A percentile compares a stretch with the other conserved stretches of the same genome.
phyloP scores from a whole-genome alignment of 2,113 vertebrate genomes.

The Pyrgilauda ruficollis region DNA sequence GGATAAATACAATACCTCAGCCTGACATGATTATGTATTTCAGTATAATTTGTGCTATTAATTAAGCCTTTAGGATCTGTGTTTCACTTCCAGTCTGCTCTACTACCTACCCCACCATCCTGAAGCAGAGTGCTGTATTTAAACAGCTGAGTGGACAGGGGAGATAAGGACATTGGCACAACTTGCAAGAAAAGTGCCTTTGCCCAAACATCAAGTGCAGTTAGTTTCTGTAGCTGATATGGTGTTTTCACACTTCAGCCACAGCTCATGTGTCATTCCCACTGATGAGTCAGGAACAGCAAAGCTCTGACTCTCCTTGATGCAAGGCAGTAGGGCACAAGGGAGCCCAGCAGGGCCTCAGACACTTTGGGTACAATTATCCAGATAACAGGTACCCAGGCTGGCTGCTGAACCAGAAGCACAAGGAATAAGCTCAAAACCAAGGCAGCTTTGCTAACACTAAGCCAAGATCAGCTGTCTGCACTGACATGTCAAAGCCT shows the following conservation, averaged over 20 bases:
- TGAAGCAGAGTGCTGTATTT: neutral
- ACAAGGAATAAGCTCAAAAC: neutral
- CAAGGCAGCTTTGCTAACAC: neutral
- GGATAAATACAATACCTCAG: neutral
- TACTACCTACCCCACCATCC: neutral
- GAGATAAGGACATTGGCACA: neutral
- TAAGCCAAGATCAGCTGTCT: neutral
- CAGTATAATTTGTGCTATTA: neutral
- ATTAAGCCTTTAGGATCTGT: neutral
- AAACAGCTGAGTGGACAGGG: neutral
- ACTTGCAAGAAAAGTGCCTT: neutral
- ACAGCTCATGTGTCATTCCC: neutral
- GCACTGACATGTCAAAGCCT: neutral
- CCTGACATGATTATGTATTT: neutral
- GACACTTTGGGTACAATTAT: neutral
- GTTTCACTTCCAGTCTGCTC: neutral
- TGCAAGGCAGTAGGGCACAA: neutral
- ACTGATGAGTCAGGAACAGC: slow-evolving; percentile 17
- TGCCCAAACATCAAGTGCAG: neutral
- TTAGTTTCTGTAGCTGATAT: neutral
- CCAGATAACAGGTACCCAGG: neutral
- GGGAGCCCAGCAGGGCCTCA: neutral
- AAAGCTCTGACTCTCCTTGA: slow-evolving; percentile 2
- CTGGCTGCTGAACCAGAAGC: neutral
- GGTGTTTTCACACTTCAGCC: neutral